Conservation (phyloP, 2,113 vertebrate species). For the Sula dactylatra region DNA sequence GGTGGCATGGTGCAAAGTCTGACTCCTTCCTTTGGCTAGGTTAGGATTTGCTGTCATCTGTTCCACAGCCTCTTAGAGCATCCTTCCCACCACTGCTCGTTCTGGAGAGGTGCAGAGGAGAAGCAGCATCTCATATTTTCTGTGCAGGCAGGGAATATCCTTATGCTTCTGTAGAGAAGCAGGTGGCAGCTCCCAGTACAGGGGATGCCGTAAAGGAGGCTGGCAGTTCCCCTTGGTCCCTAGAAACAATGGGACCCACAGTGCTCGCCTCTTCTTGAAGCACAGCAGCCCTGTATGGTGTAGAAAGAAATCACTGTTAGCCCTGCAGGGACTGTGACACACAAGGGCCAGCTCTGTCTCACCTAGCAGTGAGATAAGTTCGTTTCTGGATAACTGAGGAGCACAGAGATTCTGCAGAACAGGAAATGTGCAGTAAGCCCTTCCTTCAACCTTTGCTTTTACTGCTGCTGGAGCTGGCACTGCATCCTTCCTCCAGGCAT, state of each 20-base stretch:
- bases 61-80: not conserved
- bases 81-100: not conserved
- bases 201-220: not conserved
- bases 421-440: not conserved
- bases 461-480: not conserved
- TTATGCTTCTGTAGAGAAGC: not conserved
- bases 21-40: not conserved
- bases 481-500: not conserved
- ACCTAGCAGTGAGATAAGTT: not conserved
- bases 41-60: not conserved
- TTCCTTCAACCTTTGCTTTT: not conserved
- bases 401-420: not conserved
- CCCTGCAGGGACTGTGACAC: not conserved
- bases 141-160: not conserved
- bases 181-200: not conserved
- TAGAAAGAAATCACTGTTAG: not conserved
- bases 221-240: not conserved
- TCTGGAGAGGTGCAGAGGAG: not conserved
- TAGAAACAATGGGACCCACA: not conserved
- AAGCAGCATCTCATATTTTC: not conserved
- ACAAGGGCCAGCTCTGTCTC: not conserved
- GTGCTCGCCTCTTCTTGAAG: not conserved
- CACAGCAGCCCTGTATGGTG: not conserved
- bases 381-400: not conserved
- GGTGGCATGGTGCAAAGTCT: rapidly evolving